Conservation (phyloP, 2,113 vertebrate genomes). For the Tricholaema leucomelas region DNA sequence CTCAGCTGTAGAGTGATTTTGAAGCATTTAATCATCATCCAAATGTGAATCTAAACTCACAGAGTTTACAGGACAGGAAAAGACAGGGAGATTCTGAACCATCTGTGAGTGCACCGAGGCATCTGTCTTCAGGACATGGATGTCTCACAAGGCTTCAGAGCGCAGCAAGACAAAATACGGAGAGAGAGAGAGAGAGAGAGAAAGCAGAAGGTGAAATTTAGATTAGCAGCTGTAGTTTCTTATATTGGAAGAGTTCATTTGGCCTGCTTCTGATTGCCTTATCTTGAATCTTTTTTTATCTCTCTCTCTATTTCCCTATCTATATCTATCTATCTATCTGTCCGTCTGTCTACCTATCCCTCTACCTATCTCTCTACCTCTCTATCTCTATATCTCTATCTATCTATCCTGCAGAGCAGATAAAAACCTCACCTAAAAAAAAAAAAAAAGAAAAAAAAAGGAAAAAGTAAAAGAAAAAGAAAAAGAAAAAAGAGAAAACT, state of each 20-base stretch:
- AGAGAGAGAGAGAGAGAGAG: background rate
- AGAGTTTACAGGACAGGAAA: background rate
- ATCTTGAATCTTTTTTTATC: background rate
- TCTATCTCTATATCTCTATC: too few species aligned
- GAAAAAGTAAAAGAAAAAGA: background rate
- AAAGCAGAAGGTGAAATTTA: background rate
- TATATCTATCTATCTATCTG: too few species aligned
- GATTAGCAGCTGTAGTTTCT: background rate
- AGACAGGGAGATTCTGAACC: background rate
- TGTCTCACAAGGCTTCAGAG: background rate
- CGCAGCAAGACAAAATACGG: background rate
- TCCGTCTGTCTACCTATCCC: too few species aligned
- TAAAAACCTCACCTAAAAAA: background rate
- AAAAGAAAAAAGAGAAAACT: background rate
- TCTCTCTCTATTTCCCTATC: background rate
- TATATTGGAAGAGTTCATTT: background rate
- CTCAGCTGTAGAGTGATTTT: background rate
- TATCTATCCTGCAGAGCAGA: background rate
- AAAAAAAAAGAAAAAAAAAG: background rate
- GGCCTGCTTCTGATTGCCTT: background rate
- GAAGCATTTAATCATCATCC: background rate
- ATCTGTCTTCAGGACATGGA: accelerated
- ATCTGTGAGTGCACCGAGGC: accelerated
- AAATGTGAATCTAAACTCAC: background rate
- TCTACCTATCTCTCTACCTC: too few species aligned